Evolutionary conservation across 2,888 invertebrate genomes (phyloP), one percentile per base, ranked within the genome.

Genomic region (Dolichomitus sp.): DNA sequence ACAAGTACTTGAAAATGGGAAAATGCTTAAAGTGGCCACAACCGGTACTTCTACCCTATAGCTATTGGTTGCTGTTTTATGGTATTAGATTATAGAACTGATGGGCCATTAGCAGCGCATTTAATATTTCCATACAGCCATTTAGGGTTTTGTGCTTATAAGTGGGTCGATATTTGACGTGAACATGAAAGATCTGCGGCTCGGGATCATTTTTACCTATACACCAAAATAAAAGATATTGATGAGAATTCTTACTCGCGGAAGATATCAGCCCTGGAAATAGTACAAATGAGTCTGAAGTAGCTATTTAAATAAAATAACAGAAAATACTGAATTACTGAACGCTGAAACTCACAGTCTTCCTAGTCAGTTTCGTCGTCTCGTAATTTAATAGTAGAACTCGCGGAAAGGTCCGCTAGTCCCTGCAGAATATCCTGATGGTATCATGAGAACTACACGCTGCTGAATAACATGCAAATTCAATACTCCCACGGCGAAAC

Each of bases 401-500:
- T 27, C 50, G 23, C 48, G 63, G 77, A 76, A 76, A 82, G 59
- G 80, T 65, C 23, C 23, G 23, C 2, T 23, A 66, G 50, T 80
- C 74, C 57, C 70, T n/a, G 40, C 40, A 48, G 19, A 30, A 3
- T 7, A 42, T 27, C 27, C 33, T 42, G 2, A 72, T 42, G 54
- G 61, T 59, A 76, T 83, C 80, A 52, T 80, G 76, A 84, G 84
- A 84, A 83, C 81, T 86, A 87, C 83, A 86, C 81, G 84, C 74
- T 83, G 69, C 83, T 87, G 85, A 90, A 90, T 91, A 90, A 90
- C 88, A 91, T 91, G 91, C 89, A 91, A 90, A 91, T 91, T 89
- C 88, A 89, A 90, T 90, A 88, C 87, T 85, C 85, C 84, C 72
- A 79, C 79, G 70, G 69, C 66, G 81, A 42, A 77, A 83, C 77